A percentile compares a stretch with the other conserved stretches of the same genome.
phyloP scores from a whole-genome alignment of 2,797 vertebrate species.

The Scolopax bukidnonensis region DNA sequence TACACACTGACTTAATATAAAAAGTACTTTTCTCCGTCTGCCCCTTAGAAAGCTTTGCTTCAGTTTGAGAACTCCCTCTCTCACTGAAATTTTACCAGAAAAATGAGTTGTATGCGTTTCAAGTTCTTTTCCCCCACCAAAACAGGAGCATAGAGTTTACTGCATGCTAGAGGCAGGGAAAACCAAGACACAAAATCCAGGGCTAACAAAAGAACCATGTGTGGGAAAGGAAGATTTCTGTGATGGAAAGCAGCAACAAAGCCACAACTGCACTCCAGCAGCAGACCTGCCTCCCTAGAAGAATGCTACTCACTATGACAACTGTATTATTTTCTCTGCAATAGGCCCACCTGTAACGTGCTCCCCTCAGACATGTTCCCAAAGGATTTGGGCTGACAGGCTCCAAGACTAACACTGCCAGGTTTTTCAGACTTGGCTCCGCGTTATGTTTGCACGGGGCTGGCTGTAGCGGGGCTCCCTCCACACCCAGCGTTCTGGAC shows the following conservation, averaged over 20 bases:
- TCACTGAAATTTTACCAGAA: neutral
- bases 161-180: neutral
- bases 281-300: neutral
- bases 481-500: neutral
- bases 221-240: neutral
- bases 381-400: neutral
- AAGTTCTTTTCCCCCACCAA: neutral
- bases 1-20: neutral
- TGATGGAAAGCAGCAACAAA: neutral
- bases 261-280: neutral
- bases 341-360: neutral
- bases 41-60: neutral
- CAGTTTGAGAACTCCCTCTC: neutral
- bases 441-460: rapidly evolving
- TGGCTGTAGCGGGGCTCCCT: neutral
- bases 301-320: neutral
- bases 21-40: neutral
- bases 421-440: neutral
- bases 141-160: neutral
- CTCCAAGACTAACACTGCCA: neutral
- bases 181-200: neutral
- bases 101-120: neutral
- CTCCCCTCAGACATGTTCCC: neutral
- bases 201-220: neutral
- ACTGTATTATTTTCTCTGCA: neutral